phyloP scores from a whole-genome alignment of 2,113 vertebrate genomes.

The Pseudorectes ferrugineus region DNA sequence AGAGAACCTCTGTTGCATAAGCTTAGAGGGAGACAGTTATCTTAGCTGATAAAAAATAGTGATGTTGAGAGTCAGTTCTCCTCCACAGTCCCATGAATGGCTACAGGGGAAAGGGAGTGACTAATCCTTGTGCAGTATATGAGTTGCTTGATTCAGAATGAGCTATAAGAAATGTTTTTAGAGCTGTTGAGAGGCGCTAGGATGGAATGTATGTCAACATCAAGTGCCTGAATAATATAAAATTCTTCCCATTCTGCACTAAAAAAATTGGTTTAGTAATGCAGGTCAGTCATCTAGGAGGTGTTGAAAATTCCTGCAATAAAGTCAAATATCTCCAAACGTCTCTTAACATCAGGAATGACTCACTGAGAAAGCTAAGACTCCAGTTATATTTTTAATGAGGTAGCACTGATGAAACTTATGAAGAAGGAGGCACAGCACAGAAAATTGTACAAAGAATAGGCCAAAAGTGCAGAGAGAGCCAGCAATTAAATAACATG shows the following conservation, averaged over 20 bases:
- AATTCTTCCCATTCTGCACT: constrained; percentile 2
- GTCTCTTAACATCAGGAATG: neutral
- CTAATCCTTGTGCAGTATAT: neutral
- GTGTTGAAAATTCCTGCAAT: neutral
- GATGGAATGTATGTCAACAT: constrained; percentile 50
- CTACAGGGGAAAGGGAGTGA: neutral
- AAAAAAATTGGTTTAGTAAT: neutral
- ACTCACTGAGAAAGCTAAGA: neutral
- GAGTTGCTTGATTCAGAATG: neutral
- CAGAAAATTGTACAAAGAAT: neutral
- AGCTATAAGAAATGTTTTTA: neutral
- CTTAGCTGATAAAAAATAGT: neutral
- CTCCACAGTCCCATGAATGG: neutral
- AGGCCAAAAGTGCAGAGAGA: neutral
- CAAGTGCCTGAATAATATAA: constrained; percentile 40
- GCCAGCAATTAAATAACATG: neutral
- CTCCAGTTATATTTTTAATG: neutral
- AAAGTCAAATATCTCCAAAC: neutral
- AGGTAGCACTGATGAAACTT: neutral
- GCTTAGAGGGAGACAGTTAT: neutral
- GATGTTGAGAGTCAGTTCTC: neutral
- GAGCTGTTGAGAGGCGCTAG: constrained; percentile 22
- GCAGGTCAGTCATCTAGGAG: neutral
- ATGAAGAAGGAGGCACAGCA: neutral
- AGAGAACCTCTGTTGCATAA: constrained; percentile 31